These are phyloP conservation scores for Lamprologus lemairii DNA, from an alignment of 2,113 vertebrate genomes.

Conservation along the genomic window DNA sequence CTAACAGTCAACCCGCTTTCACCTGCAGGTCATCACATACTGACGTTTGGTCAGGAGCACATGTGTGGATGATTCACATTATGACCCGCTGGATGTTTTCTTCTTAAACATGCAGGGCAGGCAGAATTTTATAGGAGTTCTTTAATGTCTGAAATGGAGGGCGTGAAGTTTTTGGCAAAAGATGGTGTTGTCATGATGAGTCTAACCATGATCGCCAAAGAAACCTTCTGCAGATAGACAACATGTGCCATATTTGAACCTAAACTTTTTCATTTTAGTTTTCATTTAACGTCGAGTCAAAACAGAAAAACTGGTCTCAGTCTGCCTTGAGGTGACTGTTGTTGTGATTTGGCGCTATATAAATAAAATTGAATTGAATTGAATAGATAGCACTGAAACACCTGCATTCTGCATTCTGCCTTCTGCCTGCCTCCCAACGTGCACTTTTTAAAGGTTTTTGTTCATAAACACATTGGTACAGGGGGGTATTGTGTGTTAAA, in stretches of 20 bases:
- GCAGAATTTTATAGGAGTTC: neutral
- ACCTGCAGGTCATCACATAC: neutral
- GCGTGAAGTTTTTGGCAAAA: neutral
- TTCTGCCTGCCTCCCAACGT: neutral
- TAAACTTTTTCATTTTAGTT: neutral
- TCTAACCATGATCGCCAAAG: neutral
- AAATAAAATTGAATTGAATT: neutral
- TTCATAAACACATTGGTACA: neutral
- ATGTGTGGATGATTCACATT: neutral
- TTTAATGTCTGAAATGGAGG: neutral
- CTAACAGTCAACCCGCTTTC: neutral
- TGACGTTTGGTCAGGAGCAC: neutral
- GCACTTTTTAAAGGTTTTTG: neutral
- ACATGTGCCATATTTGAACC: neutral
- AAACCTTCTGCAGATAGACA: neutral
- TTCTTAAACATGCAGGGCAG: neutral
- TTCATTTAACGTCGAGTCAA: neutral
- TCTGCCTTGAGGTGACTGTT: neutral
- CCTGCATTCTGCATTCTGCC: neutral
- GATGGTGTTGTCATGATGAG: neutral
- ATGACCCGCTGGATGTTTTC: neutral
- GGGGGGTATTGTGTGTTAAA: neutral
- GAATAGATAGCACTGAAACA: neutral
- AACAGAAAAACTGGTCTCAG: neutral
- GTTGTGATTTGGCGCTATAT: neutral